phyloP scores from a whole-genome alignment of 2,888 invertebrate genomes.

The Ctenicera cuprea region DNA sequence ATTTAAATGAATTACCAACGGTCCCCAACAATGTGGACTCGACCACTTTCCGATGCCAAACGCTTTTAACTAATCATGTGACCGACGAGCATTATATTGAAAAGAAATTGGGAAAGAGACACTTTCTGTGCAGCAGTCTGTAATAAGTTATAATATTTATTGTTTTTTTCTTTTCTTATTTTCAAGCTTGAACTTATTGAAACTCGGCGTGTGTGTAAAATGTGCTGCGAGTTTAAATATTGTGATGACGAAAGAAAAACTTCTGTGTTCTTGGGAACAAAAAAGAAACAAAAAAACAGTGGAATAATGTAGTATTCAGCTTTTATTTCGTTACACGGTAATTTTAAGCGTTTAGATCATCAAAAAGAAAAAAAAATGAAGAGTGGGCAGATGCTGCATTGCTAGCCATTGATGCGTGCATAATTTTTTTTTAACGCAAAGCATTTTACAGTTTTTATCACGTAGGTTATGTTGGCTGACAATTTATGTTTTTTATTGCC shows the following conservation, averaged over 20 bases:
- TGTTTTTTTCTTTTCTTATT: background rate
- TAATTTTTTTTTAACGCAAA: no score
- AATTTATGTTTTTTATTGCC: background rate
- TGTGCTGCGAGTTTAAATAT: background rate
- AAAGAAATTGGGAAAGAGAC: background rate
- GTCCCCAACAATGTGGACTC: slow-evolving; percentile 8
- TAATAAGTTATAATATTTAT: slow-evolving; percentile 19
- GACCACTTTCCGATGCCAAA: slow-evolving; percentile 34
- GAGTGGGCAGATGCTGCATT: background rate
- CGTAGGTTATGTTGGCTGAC: background rate
- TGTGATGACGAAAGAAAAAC: slow-evolving; percentile 3
- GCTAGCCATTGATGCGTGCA: background rate
- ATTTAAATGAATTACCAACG: slow-evolving; percentile 44
- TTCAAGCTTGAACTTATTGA: background rate
- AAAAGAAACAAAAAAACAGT: slow-evolving; percentile 6
- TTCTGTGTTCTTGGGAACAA: slow-evolving; percentile 7
- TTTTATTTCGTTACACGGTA: slow-evolving; percentile 1
- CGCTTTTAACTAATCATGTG: background rate
- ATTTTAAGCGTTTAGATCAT: slow-evolving; percentile 3
- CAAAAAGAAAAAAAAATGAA: background rate
- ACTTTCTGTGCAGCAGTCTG: slow-evolving; percentile 2
- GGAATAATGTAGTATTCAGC: background rate
- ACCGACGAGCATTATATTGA: no score
- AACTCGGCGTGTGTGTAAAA: background rate
- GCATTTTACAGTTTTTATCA: no score